These are phyloP conservation scores for Botia almorhae DNA, from an alignment of 2,797 vertebrate genomes.

Conservation along the genomic window DNA sequence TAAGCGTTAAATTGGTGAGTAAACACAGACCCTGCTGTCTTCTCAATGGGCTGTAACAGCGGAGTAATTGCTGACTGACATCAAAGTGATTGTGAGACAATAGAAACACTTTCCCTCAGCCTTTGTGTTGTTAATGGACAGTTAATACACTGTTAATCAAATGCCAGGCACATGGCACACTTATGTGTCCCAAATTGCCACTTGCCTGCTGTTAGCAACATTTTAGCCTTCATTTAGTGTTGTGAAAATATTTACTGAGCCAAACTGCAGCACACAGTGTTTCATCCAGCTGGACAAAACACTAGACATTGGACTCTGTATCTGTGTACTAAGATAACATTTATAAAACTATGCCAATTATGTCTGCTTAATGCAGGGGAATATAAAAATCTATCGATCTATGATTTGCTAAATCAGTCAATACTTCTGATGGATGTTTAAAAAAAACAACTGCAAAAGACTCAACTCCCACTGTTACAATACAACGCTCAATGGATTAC, in stretches of 20 bases:
- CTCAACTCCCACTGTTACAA: slow-evolving; percentile 20
- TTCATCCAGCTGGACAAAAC: slow-evolving; percentile 10
- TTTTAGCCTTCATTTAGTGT: slow-evolving; percentile 27
- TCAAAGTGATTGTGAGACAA: slow-evolving; percentile 55
- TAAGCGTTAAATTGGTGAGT: slow-evolving; percentile 61
- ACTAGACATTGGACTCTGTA: neutral
- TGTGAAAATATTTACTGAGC: slow-evolving; percentile 24
- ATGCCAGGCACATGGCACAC: slow-evolving; percentile 46
- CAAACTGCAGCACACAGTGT: neutral
- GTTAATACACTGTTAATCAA: slow-evolving; percentile 65
- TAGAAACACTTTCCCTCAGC: slow-evolving; percentile 50
- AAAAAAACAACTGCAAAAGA: neutral
- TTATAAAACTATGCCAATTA: neutral
- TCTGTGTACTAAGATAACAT: neutral
- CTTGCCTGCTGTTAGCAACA: slow-evolving; percentile 45
- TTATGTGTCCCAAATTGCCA: slow-evolving; percentile 59
- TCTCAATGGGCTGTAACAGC: slow-evolving; percentile 46
- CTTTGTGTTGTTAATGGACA: slow-evolving; percentile 59
- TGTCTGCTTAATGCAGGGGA: neutral
- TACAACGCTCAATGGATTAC: slow-evolving; percentile 20
- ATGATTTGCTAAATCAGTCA: neutral
- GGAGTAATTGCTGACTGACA: slow-evolving; percentile 60
- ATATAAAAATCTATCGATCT: neutral
- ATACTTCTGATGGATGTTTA: neutral
- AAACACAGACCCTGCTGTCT: slow-evolving; percentile 40